Conservation (phyloP, 2,113 vertebrate genomes). For the Aramus guarauna region DNA sequence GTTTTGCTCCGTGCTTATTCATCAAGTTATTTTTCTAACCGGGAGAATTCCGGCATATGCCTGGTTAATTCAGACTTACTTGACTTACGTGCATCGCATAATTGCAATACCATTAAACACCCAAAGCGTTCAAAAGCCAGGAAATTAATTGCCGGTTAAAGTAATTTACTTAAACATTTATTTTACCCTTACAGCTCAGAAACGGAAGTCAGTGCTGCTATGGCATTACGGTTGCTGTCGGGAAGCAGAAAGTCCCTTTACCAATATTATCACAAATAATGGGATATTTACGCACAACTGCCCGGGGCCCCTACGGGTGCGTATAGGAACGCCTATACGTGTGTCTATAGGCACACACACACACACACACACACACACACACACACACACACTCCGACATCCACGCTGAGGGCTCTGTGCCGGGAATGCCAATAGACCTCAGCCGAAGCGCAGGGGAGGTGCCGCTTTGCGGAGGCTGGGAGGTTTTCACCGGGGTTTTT, state of each 20-base stretch:
- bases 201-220: background rate
- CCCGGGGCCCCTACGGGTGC: background rate
- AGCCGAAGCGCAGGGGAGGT: accelerated
- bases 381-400: no score
- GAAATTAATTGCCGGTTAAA: slow-evolving; percentile 24
- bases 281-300: background rate
- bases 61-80: background rate
- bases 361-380: background rate
- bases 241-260: background rate
- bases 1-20: background rate
- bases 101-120: slow-evolving; percentile 5
- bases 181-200: background rate
- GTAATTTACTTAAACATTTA: slow-evolving; percentile 15
- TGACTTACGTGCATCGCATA: background rate
- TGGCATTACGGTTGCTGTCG: accelerated
- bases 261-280: background rate
- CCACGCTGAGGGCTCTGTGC: background rate
- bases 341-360: background rate
- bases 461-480: background rate
- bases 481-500: background rate
- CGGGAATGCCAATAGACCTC: background rate
- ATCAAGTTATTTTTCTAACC: slow-evolving; percentile 1
- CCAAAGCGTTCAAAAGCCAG: slow-evolving; percentile 7
- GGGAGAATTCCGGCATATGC: background rate
- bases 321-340: background rate